Evolutionary conservation across 37 sponge, comb jelly and placozoan genomes (phyloP), one percentile per base, ranked within the genome.

Genomic region (Beroe ovata): DNA sequence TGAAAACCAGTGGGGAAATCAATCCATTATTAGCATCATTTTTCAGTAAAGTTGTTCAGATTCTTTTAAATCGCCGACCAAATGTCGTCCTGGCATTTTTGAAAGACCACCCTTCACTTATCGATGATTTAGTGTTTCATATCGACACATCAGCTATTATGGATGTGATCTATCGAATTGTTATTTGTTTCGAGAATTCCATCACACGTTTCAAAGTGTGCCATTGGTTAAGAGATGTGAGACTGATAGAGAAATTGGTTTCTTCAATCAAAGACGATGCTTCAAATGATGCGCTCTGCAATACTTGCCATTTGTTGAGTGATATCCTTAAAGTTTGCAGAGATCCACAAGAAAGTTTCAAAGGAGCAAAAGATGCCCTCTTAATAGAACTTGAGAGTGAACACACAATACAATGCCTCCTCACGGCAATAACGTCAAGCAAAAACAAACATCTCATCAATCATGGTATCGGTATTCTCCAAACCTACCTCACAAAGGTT

Each of bases 341-440:
- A 23, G 84, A 77, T 23, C 84, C 84, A 21, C 84, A 77, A 54
- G 84, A 77, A 36, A 77, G 54, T 25, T 77, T 77, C 84, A 77
- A 77, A 42, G 84, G 84, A 14, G 84, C 84, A 25, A 77, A 77
- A 42, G 84, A 77, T 77, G 84, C 84, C 38, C 54, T 77, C 23
- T 54, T 77, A 11, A 40, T 77, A 19, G 84, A 77, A 35, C 54
- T 77, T 4, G 84, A 77, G 54, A 29, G 38, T 38, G 84, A 77
- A 25, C 19, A 33, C 3, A 77, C 84, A 26, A 77, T 77, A 19
- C 84, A 42, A 25, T 32, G 38, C 4, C 16, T 77, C 0, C 39
- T 77, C 41, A 42, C 54, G 1, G n/a, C 84, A 20, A 42, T 77
- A 19, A 39, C 84, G 6, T 77, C 84, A 1, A 77, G 84, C 54